Evolutionary conservation across 2,797 vertebrate species (phyloP), one percentile per base, ranked within the genome.

Genomic region (Silurus lanzhouensis): DNA sequence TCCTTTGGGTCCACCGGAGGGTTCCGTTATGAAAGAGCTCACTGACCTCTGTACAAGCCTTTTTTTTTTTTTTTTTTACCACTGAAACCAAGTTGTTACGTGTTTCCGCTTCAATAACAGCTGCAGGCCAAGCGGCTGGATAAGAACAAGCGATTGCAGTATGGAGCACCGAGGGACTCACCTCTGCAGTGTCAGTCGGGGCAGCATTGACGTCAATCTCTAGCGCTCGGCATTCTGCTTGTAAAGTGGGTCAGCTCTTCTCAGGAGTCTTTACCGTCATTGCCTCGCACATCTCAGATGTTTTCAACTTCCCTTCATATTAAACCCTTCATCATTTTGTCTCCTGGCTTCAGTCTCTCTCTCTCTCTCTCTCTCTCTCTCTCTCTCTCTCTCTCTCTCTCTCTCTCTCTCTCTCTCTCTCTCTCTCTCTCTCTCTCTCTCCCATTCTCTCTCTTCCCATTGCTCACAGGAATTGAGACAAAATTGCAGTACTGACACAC

Each of bases 171-270:
- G 15, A 85, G 84, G 31, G 60, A 80, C 84, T 90, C 89, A 79
- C 83, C 83, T 77, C 84, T 85, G 84, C 84, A 80, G 20, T 88
- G 81, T 87, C 85, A 86, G 83, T 60, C 14, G 84, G 70, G 72
- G 91, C 91, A 84, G 91, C 90, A 84, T 92, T 96, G 95, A 97
- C 93, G 92, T 97, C 94, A 96, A 93, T 89, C 88, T 84, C 91
- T 93, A 93, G 94, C 67, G 93, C 92, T 95, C 93, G 93, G 94
- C 93, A 88, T 95, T 96, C 96, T 88, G 92, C 92, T 91, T 92
- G 90, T 94, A 93, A 95, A 95, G 85, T 95, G 95, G 96, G 96
- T 97, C 96, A 95, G 93, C 93, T 93, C 94, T 91, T 91, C 93
- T 93, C 92, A 89, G 91, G 92, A 92, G 92, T 88, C 91, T 89